Conservation (phyloP, 1,140 invertebrate genomes). For the Diabrotica undecimpunctata region DNA sequence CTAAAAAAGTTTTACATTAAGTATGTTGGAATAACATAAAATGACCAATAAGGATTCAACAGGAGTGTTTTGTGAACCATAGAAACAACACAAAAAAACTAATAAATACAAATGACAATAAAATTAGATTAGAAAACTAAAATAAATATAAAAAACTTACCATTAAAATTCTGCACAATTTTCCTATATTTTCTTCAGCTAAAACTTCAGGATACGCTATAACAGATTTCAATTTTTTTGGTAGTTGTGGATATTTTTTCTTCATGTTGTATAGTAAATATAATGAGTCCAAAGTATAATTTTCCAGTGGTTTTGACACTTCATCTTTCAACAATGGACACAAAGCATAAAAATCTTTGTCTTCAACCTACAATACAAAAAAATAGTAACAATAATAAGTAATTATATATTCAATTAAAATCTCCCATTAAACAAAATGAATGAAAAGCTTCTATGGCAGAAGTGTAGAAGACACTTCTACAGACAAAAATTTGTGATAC, state of each 20-base stretch:
- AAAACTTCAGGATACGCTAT: slow-evolving; percentile 54
- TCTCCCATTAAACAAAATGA: too few relatives aligned
- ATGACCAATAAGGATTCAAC: too few relatives aligned
- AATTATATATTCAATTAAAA: too few relatives aligned
- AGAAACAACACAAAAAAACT: too few relatives aligned
- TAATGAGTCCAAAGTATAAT: slow-evolving; percentile 52
- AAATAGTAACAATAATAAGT: neutral
- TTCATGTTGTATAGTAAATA: slow-evolving; percentile 51
- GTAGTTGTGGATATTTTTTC: slow-evolving; percentile 49
- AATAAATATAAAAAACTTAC: slow-evolving; percentile 48
- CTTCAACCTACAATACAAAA: slow-evolving; percentile 47
- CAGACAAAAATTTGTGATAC: too few relatives aligned
- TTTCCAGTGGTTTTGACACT: slow-evolving; percentile 54
- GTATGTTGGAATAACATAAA: too few relatives aligned
- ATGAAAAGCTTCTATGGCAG: too few relatives aligned
- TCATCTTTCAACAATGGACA: slow-evolving; percentile 59
- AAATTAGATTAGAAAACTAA: neutral
- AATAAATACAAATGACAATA: too few relatives aligned
- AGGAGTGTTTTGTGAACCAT: too few relatives aligned
- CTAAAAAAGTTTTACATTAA: too few relatives aligned
- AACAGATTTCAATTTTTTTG: slow-evolving; percentile 54
- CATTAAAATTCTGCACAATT: slow-evolving; percentile 56
- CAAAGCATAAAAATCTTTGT: slow-evolving; percentile 51
- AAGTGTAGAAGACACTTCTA: too few relatives aligned
- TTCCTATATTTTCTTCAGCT: slow-evolving; percentile 52